Conservation (phyloP, 2,797 vertebrate species). For the Falco berigora region DNA sequence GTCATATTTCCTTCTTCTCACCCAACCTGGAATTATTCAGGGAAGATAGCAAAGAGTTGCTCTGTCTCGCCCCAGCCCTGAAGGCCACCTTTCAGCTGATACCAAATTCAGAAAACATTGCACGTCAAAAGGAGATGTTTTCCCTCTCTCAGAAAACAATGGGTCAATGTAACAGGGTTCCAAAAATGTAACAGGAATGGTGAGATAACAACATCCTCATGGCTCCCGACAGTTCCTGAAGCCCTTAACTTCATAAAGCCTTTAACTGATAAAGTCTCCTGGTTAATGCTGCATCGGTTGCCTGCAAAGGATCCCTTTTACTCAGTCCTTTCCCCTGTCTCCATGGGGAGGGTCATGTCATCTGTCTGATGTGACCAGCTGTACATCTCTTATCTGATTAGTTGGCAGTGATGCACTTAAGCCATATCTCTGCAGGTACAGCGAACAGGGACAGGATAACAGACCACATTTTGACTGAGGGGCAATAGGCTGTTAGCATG, state of each 20-base stretch:
- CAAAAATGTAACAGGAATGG: constrained; percentile 6
- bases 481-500: not conserved
- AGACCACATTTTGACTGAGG: fast-evolving
- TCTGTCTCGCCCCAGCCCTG: not conserved
- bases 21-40: not conserved
- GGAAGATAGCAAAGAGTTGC: not conserved
- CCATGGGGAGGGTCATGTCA: not conserved
- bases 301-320: not conserved
- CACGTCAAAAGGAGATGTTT: not conserved
- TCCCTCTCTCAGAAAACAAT: not conserved
- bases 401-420: not conserved
- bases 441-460: not conserved
- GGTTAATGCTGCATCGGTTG: not conserved
- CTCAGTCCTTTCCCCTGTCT: fast-evolving
- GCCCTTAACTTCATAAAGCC: not conserved
- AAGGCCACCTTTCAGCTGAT: not conserved
- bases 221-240: not conserved
- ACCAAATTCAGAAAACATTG: not conserved
- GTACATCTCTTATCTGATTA: not conserved
- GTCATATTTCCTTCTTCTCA: not conserved
- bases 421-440: fast-evolving
- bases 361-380: not conserved
- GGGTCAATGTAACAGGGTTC: not conserved
- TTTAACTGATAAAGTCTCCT: not conserved
- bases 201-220: constrained; percentile 47